Evolutionary conservation across 2,113 vertebrate genomes (phyloP).

Genomic region (Lampris incognitus): DNA sequence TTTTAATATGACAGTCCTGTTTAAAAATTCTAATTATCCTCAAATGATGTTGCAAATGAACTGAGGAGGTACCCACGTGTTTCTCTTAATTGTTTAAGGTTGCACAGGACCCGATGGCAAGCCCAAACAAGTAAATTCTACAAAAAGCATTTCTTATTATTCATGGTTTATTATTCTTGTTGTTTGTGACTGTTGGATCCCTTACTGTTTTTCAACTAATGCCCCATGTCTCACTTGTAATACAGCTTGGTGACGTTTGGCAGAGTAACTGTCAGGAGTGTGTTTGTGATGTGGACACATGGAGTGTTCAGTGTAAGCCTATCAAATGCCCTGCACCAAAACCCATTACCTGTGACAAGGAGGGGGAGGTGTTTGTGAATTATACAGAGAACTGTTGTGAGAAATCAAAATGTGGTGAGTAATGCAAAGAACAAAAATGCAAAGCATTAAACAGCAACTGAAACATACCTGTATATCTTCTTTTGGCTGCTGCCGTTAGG

Average conservation of each 20-base stretch:
- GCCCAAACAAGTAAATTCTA: slow-evolving; percentile 76
- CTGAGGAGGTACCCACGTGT: background rate
- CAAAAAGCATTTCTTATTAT: background rate
- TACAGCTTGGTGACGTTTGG: slow-evolving; percentile 86
- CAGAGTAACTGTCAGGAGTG: slow-evolving; percentile 82
- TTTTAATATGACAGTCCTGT: background rate
- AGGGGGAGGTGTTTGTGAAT: slow-evolving; percentile 73
- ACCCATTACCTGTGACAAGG: slow-evolving; percentile 52
- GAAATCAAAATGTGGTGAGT: slow-evolving; percentile 83
- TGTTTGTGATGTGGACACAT: slow-evolving; percentile 72
- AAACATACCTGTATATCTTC: too few species aligned
- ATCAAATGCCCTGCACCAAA: slow-evolving; percentile 64
- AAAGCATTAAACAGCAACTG: too few species aligned
- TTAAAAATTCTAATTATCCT: background rate
- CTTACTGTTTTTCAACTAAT: background rate
- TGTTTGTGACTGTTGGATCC: background rate
- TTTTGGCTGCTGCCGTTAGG: too few species aligned
- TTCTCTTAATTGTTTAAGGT: slow-evolving; percentile 70
- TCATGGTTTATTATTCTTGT: background rate
- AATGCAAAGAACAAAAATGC: slow-evolving; percentile 1
- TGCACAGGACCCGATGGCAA: slow-evolving; percentile 85
- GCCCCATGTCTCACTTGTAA: slow-evolving; percentile 22
- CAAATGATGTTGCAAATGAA: background rate
- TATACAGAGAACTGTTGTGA: slow-evolving; percentile 80
- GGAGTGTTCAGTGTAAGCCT: slow-evolving; percentile 68